These are phyloP conservation scores for Hypothenemus hampei DNA, from an alignment of 1,140 invertebrate species.

Conservation along the genomic window DNA sequence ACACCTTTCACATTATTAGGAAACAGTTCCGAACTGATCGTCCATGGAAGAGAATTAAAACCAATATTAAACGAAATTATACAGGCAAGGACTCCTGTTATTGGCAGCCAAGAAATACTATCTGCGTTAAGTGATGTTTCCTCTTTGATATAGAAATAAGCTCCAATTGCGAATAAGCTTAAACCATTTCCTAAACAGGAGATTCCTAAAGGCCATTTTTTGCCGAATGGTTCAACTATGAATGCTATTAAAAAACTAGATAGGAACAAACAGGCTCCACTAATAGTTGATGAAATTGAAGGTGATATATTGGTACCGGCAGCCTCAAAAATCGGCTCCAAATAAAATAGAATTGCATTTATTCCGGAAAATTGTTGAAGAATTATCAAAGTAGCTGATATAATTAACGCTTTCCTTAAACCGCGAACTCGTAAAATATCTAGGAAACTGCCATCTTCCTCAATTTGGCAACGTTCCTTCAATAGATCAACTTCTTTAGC, in stretches of 20 bases:
- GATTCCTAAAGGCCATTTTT: constrained; percentile 61
- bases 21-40: constrained; percentile 68
- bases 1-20: constrained; percentile 61
- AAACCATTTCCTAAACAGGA: constrained; percentile 53
- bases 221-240: constrained; percentile 64
- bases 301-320: constrained; percentile 53
- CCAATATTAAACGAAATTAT: constrained; percentile 64
- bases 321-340: constrained; percentile 63
- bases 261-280: constrained; percentile 59
- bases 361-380: constrained; percentile 75
- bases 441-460: constrained; percentile 10
- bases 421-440: constrained; percentile 46
- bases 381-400: constrained; percentile 62
- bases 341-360: constrained; percentile 76
- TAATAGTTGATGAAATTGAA: constrained; percentile 63
- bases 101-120: constrained; percentile 54
- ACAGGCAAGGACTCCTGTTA: constrained; percentile 59
- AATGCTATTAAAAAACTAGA: constrained; percentile 55
- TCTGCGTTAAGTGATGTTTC: constrained; percentile 35
- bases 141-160: constrained; percentile 57
- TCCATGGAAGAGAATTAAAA: constrained; percentile 63
- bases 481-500: constrained; percentile 52
- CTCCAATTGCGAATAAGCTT: constrained; percentile 51
- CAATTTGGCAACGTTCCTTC: constrained; percentile 1
- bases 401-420: constrained; percentile 61